Percentiles rank a stretch among this genome's conserved stretches.
Evolutionary conservation across 2,113 vertebrate species (phyloP).

Genomic region (Probosciger aterrimus): DNA sequence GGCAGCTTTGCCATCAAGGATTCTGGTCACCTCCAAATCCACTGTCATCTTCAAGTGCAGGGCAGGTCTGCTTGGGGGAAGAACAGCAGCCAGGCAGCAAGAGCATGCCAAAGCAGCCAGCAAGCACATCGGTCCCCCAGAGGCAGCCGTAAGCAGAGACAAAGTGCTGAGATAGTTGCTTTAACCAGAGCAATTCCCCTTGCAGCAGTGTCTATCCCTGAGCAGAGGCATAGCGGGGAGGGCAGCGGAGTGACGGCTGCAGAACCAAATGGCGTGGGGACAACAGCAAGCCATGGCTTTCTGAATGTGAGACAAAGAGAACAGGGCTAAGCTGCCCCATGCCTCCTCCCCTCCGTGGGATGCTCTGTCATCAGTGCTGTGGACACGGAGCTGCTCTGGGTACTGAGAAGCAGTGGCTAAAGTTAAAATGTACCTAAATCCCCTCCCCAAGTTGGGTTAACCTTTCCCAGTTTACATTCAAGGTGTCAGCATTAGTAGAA

Average conservation of each 20-base stretch:
- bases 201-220: rapidly evolving
- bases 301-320: background rate
- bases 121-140: background rate
- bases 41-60: background rate
- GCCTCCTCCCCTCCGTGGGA: background rate
- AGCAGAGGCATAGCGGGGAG: background rate
- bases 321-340: background rate
- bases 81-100: background rate
- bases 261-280: background rate
- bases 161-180: background rate
- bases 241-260: rapidly evolving
- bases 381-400: background rate
- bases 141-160: rapidly evolving
- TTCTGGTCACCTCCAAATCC: background rate
- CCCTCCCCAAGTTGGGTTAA: background rate
- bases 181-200: background rate
- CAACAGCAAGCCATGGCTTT: background rate
- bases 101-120: background rate
- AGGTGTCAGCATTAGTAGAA: slow-evolving; percentile 61
- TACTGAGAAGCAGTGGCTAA: background rate
- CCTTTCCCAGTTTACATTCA: background rate
- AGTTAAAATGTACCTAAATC: background rate
- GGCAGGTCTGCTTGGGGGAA: background rate
- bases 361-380: background rate
- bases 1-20: background rate